Evolutionary conservation across 2,797 vertebrate species (phyloP), one percentile per base, ranked within the genome.

Genomic region (Rhynchonycteris naso): DNA sequence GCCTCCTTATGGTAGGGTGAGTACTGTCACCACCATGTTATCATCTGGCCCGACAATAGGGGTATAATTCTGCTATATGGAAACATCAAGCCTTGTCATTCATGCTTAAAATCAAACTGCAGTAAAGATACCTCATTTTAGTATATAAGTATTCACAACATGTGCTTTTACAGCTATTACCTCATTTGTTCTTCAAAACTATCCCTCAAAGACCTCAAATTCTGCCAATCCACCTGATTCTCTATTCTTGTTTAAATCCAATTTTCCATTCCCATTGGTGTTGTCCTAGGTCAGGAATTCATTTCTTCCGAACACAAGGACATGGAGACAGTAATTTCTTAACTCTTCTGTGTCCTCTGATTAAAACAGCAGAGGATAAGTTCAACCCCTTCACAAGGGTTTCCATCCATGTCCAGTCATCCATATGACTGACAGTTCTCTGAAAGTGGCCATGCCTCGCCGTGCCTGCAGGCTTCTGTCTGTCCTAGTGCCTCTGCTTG

Each of bases 171-270:
- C 11, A 26, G 58, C 14, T 68, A 12, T 76, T 56, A 61, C n/a
- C 52, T 68, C 69, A 28, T 43, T 75, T n/a, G 13, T 82, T 83
- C 22, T 33, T 63, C 15, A 38, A 58, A 93, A 59, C 33, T 84
- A 33, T 4, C 26, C 81, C 47, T 71, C n/a, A 11, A 75, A 26
- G 26, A 1, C 83, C 13, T 50, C 68, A 58, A 90, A 33, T 21
- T 30, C 59, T 89, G 4, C 56, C 50, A 68, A 19, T 38, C 54
- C 56, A 30, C n/a, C 33, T 54, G 30, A 87, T 58, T 47, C 13
- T 47, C 24, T 63, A 11, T 10, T 93, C 43, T 72, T 84, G 5
- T 58, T 83, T 95, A 43, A 89, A 86, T 50, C 33, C 7, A 26
- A 38, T 16, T 72, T 61, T n/a, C 33, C 56, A 30, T 76, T 58